Base-by-base conservation (phyloP, 1,140 invertebrate genomes). In the Tetranychus cinnabarinus region DNA sequence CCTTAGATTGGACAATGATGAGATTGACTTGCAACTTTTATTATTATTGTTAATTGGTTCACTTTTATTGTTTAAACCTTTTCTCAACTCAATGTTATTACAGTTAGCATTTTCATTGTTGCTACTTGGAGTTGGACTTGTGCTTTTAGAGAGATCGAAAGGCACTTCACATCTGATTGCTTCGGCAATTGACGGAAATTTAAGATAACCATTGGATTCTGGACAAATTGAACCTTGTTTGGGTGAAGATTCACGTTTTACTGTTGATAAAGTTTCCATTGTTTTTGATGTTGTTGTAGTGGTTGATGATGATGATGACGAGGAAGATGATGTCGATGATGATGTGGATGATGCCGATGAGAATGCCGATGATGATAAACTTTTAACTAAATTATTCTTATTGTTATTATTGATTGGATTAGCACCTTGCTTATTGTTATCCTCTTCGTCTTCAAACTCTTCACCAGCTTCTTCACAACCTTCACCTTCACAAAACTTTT, bases 401-500 rank as follows among this genome's bases (percentile, higher is more conserved):
- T 10, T 42, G 10, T 42, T 42, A 42, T 42, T 23, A 23, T 23
- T 23, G 23, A 23, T 23, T 23, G 23, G 23, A 23, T 23, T 23
- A 23, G 23, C 23, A 23, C 23, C 23, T 23, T 23, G 23, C 23
- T 23, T 42, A 1, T 42, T 42, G 10, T 42, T 42, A 42, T 52
- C 50, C 50, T 52, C 50, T 52, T 52, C 50, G 50, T 52, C 50
- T 33, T 52, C 50, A 52, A 52, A 7, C 5, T 52, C 50, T 52
- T 52, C 50, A n/a, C 31, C 50, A 8, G 13, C 31, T 52, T 52
- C 31, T 33, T 52, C 50, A 31, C 50, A 33, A n/a, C 23, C 31
- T 52, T n/a, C 50, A 52, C 50, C 56, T 59, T 56, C 64, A 68
- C 77, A 80, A 70, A 76, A 80, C 6, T 66, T 60, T 65, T 76